Percentiles rank a stretch among this genome's conserved stretches.
Conservation (phyloP, 2,113 vertebrate species). For the Entomyzon cyanotis region DNA sequence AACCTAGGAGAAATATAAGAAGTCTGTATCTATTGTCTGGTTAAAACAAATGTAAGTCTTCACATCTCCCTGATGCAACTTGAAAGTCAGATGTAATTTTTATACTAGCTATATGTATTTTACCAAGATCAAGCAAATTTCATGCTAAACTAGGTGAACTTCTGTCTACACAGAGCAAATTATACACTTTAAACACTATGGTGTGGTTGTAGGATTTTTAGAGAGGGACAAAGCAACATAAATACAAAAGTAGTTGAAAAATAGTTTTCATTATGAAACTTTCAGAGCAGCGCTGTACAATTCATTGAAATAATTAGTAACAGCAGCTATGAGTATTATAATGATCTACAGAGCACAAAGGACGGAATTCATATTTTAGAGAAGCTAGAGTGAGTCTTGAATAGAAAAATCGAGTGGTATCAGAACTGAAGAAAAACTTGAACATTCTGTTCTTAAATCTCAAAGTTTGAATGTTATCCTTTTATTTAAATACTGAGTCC, state of each 20-base stretch:
- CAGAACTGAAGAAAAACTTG: not conserved
- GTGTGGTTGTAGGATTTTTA: not conserved
- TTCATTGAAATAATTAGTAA: not conserved
- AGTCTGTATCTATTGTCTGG: not conserved
- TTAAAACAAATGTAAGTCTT: not conserved
- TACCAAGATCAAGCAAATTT: not conserved
- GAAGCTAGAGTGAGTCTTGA: not conserved
- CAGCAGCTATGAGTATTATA: not conserved
- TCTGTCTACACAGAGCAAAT: not conserved
- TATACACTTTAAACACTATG: not conserved
- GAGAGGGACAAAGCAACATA: not conserved
- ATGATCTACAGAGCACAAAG: not conserved
- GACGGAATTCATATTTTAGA: not conserved
- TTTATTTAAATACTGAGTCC: not conserved
- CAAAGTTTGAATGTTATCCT: not conserved
- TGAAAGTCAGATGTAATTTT: not conserved
- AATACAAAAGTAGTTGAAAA: not conserved
- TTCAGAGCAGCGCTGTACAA: not conserved
- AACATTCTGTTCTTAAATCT: not conserved
- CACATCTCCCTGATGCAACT: not conserved
- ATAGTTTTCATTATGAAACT: not conserved
- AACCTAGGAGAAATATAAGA: not conserved
- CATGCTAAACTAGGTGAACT: not conserved
- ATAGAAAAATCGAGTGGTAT: not conserved
- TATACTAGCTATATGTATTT: not conserved